phyloP scores from a whole-genome alignment of 2,888 invertebrate species.

The Zygaena filipendulae region DNA sequence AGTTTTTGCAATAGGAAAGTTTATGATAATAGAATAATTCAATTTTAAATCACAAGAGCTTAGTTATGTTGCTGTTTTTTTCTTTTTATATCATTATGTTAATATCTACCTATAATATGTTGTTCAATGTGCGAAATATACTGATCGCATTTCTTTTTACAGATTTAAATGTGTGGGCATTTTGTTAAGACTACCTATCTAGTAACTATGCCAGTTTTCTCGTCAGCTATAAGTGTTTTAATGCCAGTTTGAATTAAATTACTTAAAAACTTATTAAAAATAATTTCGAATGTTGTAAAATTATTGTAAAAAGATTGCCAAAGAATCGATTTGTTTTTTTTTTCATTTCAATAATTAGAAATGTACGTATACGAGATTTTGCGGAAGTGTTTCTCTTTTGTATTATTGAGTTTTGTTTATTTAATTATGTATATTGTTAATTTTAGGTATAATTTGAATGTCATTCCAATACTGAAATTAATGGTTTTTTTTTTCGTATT shows the following conservation, averaged over 20 bases:
- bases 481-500: too few relatives aligned
- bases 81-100: slow-evolving; percentile 11
- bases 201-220: slow-evolving; percentile 49
- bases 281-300: too few relatives aligned
- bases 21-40: too few relatives aligned
- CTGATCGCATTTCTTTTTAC: too few relatives aligned
- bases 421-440: slow-evolving; percentile 18
- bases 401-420: slow-evolving; percentile 27
- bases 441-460: slow-evolving; percentile 26
- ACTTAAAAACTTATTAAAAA: slow-evolving; percentile 65
- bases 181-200: too few relatives aligned
- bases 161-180: too few relatives aligned
- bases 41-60: too few relatives aligned
- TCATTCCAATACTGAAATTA: slow-evolving; percentile 58
- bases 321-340: slow-evolving; percentile 59
- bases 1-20: too few relatives aligned
- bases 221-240: slow-evolving; percentile 52
- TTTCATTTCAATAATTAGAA: slow-evolving; percentile 23
- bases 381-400: slow-evolving; percentile 40
- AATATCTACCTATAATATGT: too few relatives aligned
- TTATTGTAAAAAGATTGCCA: slow-evolving; percentile 64
- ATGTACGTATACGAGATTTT: slow-evolving; percentile 22
- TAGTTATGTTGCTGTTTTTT: too few relatives aligned
- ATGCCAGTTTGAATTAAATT: slow-evolving; percentile 51
- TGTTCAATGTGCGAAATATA: too few relatives aligned